A percentile compares a stretch with the other conserved stretches of the same genome.
phyloP scores from a whole-genome alignment of 1,140 invertebrate species.

The Laodelphax striatellus region DNA sequence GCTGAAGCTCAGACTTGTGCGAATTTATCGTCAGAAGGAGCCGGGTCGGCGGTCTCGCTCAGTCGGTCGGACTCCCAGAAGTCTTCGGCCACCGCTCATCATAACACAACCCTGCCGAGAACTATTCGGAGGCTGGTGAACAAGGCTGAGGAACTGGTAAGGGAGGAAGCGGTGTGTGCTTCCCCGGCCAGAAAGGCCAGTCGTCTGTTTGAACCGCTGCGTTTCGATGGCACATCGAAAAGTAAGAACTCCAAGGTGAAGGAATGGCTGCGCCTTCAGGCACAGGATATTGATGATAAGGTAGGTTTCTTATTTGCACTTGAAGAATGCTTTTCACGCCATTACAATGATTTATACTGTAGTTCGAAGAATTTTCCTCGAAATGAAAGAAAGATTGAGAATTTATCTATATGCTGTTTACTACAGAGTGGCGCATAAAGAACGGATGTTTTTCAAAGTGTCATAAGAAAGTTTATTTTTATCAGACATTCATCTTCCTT shows the following conservation, averaged over 20 bases:
- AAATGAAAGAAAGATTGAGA: no score
- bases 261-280: conserved; percentile 47
- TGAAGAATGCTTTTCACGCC: no score
- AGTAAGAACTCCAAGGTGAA: conserved; percentile 38
- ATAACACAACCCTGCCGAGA: conserved; percentile 32
- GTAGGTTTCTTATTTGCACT: background rate
- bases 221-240: conserved; percentile 29
- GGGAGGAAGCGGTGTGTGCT: background rate
- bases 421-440: no score
- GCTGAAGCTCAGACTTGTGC: conserved; percentile 5
- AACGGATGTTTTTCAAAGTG: no score
- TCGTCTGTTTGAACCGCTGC: conserved; percentile 38
- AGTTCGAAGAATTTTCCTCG: no score
- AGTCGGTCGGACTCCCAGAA: background rate
- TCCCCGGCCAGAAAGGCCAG: conserved; percentile 11
- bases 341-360: no score
- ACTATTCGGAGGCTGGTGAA: conserved; percentile 50
- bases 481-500: no score
- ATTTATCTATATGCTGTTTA: no score
- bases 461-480: no score
- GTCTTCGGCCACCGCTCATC: conserved; percentile 2
- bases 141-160: conserved; percentile 57
- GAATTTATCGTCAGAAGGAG: background rate
- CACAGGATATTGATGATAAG: conserved; percentile 34
- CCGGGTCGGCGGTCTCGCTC: background rate